Percentiles rank a stretch among this genome's conserved stretches.
Evolutionary conservation across 2,113 vertebrate species (phyloP).

Genomic region (Erinaceus europaeus): DNA sequence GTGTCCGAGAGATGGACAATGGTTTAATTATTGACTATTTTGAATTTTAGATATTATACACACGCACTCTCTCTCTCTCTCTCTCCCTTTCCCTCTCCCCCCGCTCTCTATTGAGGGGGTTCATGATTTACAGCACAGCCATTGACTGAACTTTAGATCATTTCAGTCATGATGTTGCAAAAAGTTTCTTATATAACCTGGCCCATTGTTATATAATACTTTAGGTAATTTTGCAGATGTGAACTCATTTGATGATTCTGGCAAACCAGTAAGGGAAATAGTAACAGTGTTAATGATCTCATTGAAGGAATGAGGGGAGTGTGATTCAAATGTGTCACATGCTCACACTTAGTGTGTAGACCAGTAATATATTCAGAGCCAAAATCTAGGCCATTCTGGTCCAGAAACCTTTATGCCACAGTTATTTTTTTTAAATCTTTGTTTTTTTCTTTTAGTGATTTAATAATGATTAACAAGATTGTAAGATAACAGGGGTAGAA

Average conservation of each 20-base stretch:
- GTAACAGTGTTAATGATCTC: constrained; percentile 31
- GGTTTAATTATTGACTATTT: constrained; percentile 18
- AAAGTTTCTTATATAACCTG: not conserved
- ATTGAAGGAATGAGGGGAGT: constrained; percentile 28
- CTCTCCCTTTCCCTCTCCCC: no score
- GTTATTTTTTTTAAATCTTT: no score
- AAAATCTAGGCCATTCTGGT: not conserved
- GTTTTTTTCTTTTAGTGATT: no score
- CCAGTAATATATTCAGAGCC: not conserved
- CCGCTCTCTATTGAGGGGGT: no score
- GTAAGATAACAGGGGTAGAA: no score
- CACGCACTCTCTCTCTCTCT: no score
- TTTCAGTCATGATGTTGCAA: not conserved
- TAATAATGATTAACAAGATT: no score
- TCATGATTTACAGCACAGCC: no score
- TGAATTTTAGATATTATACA: constrained; percentile 5
- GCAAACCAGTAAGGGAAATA: not conserved
- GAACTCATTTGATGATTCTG: constrained; percentile 26
- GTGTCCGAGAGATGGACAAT: not conserved
- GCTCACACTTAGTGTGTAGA: not conserved
- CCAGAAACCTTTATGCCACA: not conserved
- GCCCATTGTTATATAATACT: constrained; percentile 25
- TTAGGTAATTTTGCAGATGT: constrained; percentile 3
- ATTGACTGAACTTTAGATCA: constrained; percentile 8
- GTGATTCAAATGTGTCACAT: constrained; percentile 33